Percentiles rank a stretch among this genome's conserved stretches.
These are phyloP conservation scores for Loxodonta africana DNA, from an alignment of 2,113 vertebrate genomes.

Conservation along the genomic window DNA sequence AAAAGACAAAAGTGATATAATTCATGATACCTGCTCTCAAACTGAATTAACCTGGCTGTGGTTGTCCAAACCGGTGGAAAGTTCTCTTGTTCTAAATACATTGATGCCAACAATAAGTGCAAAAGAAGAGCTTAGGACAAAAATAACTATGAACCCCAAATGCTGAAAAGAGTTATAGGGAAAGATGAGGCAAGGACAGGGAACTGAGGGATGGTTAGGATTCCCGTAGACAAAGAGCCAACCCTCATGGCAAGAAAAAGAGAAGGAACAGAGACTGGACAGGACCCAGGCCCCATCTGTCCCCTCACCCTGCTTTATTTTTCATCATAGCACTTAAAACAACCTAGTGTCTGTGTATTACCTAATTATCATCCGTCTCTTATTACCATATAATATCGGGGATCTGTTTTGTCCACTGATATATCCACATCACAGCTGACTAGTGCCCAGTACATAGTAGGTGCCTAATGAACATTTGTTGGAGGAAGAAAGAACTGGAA, in stretches of 20 bases:
- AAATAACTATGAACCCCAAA: not conserved
- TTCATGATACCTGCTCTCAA: not conserved
- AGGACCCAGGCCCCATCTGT: fast-evolving
- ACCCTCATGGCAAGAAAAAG: fast-evolving
- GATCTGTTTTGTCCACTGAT: not conserved
- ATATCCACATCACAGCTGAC: not conserved
- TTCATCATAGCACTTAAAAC: not conserved
- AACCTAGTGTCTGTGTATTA: not conserved
- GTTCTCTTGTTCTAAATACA: not conserved
- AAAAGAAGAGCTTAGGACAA: constrained; percentile 27
- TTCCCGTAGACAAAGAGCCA: not conserved
- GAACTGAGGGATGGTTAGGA: not conserved
- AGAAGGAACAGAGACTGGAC: not conserved
- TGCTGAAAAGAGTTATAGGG: not conserved
- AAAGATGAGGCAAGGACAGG: not conserved
- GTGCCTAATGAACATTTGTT: not conserved
- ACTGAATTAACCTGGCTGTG: not conserved
- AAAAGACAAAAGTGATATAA: not conserved
- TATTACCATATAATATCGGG: not conserved
- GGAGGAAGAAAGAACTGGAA: not conserved
- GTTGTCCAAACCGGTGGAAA: not conserved
- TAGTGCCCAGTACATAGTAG: not conserved
- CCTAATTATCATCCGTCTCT: not conserved
- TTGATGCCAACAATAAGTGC: not conserved
- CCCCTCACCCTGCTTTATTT: not conserved